Base-by-base conservation (phyloP, 2,888 invertebrate species). In the Leucophenga montana region DNA sequence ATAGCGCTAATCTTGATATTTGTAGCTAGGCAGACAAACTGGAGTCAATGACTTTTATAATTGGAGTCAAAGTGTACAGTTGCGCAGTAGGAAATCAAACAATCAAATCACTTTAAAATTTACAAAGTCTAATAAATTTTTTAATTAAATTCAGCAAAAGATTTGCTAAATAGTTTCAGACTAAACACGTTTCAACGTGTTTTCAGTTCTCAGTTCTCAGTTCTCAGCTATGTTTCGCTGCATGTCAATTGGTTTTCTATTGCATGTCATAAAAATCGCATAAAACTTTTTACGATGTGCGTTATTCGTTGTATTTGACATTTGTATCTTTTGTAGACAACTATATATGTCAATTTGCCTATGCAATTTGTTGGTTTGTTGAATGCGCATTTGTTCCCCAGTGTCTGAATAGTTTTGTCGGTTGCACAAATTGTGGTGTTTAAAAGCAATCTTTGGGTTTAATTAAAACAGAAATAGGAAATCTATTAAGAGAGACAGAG, bases 241-340 rank as follows among this genome's bases (percentile, higher is more conserved):
- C 8, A 4, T 50, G 16, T 50, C 50, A 16, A 16, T 50, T 18
- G 16, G 1, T 50, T 50, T 16, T n/a, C 50, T 50, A 50, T 61
- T 11, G 1, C 20, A 46, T 62, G 46, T 13, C 31, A 48, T 48
- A 64, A 64, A 64, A 64, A 64, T 48, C 62, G 18, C 46, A 64
- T 64, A 64, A 48, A 64, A 48, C 5, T 48, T 64, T 64, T 64
- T 46, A 64, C 44, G 61, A 39, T 61, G 39, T 39, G 39, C 1
- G 9, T 39, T 39, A 1, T 39, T 39, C 39, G 39, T 39, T 39
- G 1, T 39, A 11, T 39, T 3, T 39, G 39, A 39, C 5, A 39
- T 33, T 33, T 33, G 33, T 33, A 33, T 39, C 39, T 39, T 39
- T 39, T 8, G 39, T 39, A 39, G 39, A 39, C 39, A 39, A 39